A percentile compares a stretch with the other conserved stretches of the same genome.
Evolutionary conservation across 2,797 vertebrate genomes (phyloP).

Genomic region (Scolopax rusticola): DNA sequence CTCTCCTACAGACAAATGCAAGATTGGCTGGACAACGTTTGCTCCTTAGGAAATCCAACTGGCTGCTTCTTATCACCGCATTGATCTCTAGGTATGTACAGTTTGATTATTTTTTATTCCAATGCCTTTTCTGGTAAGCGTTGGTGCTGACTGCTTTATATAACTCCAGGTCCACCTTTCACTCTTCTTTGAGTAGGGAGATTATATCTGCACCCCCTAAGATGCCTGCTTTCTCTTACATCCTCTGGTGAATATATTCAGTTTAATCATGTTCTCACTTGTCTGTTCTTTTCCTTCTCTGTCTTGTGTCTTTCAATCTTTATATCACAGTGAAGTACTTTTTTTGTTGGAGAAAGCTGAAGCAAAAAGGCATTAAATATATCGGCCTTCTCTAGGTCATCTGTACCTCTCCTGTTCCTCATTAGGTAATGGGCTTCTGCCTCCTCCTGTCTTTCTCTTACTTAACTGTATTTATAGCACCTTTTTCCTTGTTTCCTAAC

Average conservation of each 20-base stretch:
- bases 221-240: background rate
- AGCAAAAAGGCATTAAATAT: slow-evolving; percentile 18
- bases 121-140: background rate
- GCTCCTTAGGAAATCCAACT: background rate
- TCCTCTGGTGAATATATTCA: background rate
- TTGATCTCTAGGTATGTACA: background rate
- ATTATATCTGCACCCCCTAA: background rate
- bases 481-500: slow-evolving; percentile 67
- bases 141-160: background rate
- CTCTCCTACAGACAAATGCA: background rate
- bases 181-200: background rate
- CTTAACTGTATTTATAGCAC: slow-evolving; percentile 71
- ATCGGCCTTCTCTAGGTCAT: slow-evolving; percentile 35
- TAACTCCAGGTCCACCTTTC: background rate
- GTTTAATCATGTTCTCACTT: background rate
- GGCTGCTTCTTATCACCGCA: background rate
- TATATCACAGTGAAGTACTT: background rate
- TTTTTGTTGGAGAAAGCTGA: background rate
- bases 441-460: slow-evolving; percentile 53
- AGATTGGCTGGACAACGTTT: background rate
- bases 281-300: background rate
- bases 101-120: background rate
- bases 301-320: background rate
- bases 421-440: slow-evolving; percentile 68
- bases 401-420: slow-evolving; percentile 38